Evolutionary conservation across 2,113 vertebrate species (phyloP), one percentile per base, ranked within the genome.

Genomic region (Psittacula cyanocephala): DNA sequence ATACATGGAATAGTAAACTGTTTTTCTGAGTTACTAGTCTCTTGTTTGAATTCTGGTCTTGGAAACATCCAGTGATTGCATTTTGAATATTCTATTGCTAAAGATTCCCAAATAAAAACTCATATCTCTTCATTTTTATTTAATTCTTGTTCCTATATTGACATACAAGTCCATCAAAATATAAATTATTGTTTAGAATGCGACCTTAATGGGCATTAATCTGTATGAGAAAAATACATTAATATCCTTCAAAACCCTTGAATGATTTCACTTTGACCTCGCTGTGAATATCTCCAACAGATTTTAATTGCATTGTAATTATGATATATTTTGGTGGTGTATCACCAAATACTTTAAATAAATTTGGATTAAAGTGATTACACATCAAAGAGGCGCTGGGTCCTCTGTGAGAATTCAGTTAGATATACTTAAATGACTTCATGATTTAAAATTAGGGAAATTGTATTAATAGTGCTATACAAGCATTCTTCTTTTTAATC

Each of bases 271-370:
- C 59, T 88, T 91, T 80, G 68, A 82, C 75, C 64, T 89, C 46
- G 41, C 35, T 71, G 60, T 85, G 77, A 68, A 81, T 37, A 29
- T n/a, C 43, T 80, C 47, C 22, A 77, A 9, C 37, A 87, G 35
- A 75, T 89, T 91, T 75, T 85, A 83, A 89, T 92, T 95, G 25
- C 46, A 9, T 91, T 81, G 50, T 88, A 67, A 50, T 84, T 35
- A 33, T 93, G 60, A 52, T 55, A 4, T 57, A 60, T 93, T 76
- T 91, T 65, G 29, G n/a, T 76, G 13, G 8, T 68, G 19, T 86
- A 8, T 67, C 59, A 20, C 13, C 62, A 41, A 82, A 64, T 81
- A 33, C 7, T 57, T 71, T 23, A 70, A 57, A 64, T 91, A 71
- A 65, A 74, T 82, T 43, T 70, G 78, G 39, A 31, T 74, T 55